Evolutionary conservation across 2,888 invertebrate species (phyloP), one percentile per base, ranked within the genome.

Genomic region (Drepana falcataria): DNA sequence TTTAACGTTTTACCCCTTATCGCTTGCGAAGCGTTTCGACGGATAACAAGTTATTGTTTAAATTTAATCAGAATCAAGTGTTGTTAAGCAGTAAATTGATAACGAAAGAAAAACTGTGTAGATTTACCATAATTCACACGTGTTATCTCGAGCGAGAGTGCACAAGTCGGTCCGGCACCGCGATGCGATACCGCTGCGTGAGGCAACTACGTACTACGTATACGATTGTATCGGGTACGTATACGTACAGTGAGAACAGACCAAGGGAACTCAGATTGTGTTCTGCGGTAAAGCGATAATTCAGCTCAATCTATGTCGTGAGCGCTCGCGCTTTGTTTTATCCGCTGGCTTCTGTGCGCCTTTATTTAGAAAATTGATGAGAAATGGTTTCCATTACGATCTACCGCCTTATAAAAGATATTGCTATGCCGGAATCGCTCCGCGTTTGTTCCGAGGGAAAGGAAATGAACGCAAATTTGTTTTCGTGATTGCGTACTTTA

Each of bases 321-420:
- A 86, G 88, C 84, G 79, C 83, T 68, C 71, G 80, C 82, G 91
- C 91, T 91, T 90, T 90, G 90, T 90, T 87, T 85, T 84, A 87
- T 85, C 82, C 87, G 85, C 83, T 84, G 83, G 90, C 90, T 90
- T 85, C 91, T 88, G 91, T 89, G 87, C 83, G 83, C 90, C 90
- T 90, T 90, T 90, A 91, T 90, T 91, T 87, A 90, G 90, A 91
- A 90, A 91, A 91, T 90, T 91, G 91, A 91, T 90, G 90, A 89
- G 91, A 91, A 90, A 90, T 88, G 89, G 87, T 88, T 83, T 87
- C 91, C 90, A 91, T 91, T 90, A 90, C 87, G 79, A 81, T 75
- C 81, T 79, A 81, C 87, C 83, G 87, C 83, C 87, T 84, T 84
- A 83, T 85, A 83, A 83, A 83, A 85, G 80, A 84, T 86, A 85